Base-by-base conservation (phyloP, 2,888 invertebrate species). In the Nephrotoma appendiculata region DNA sequence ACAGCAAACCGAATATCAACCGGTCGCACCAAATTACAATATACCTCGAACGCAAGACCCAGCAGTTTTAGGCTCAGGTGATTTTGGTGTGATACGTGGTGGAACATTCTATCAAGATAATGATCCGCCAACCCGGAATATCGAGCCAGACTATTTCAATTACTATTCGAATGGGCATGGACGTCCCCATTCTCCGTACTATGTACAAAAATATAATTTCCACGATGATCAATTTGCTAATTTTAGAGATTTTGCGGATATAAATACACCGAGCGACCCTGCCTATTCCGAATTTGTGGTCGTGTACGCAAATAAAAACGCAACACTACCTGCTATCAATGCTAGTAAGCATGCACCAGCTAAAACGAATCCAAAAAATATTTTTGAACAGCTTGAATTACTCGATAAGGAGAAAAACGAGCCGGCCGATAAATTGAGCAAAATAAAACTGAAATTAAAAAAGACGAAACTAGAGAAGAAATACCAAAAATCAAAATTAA, bases 241-340 rank as follows among this genome's bases (percentile, higher is more conserved):
- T 90, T 97, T 97, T 92, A 94, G 96, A 89, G 97, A 97, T 90
- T 97, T 97, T 89, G 97, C 97, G 0, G 97, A 97, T 89, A 97
- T 97, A 87, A 97, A 97, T 88, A 94, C 96, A 3, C 96, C 96
- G 0, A 94, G 96, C 0, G 96, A 96, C 89, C 93, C 95, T 1
- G 96, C 96, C 6, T 97, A 95, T 90, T 96, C 97, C 0, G 96
- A 97, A 89, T 95, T 94, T 88, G 96, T 96, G 44, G 95, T 97
- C 0, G 96, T 97, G 0, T 97, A 97, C 90, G 96, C 96, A 0
- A 96, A 96, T 88, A 96, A 96, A 90, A 96, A 96, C 89, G 94
- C 94, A 6, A 96, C 95, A 3, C 9, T 31, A 9, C 2, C 31
- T 31, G 92, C 92, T 88, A 92, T 92, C 86, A 92, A 93, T 31